A percentile compares a stretch with the other conserved stretches of the same genome.
Evolutionary conservation across 2,797 vertebrate genomes (phyloP).

Genomic region (Danio albolineatus): DNA sequence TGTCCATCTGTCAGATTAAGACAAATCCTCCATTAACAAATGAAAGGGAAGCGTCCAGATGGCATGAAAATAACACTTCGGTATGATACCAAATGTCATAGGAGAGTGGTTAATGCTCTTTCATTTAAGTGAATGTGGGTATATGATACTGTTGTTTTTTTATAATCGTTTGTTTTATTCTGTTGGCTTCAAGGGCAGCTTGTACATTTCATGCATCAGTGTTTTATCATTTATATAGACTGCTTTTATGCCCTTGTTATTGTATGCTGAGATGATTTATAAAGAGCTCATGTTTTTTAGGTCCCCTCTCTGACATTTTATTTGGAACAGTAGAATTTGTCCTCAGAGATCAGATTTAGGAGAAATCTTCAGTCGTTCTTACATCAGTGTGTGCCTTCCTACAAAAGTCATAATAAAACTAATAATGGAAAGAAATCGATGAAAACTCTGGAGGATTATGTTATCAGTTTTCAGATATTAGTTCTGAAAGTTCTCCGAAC

Average conservation of each 20-base stretch:
- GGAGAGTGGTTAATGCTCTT: constrained; percentile 35
- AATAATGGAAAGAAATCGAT: constrained; percentile 35
- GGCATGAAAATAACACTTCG: constrained; percentile 37
- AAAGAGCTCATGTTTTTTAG: not conserved
- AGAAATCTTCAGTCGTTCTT: constrained; percentile 26
- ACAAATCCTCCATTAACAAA: constrained; percentile 54
- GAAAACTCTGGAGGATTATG: constrained; percentile 29
- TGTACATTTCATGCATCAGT: not conserved
- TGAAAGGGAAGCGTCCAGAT: constrained; percentile 48
- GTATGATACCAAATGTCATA: constrained; percentile 34
- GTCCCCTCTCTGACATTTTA: constrained; percentile 1
- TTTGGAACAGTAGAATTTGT: constrained; percentile 19
- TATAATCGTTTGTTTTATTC: constrained; percentile 9
- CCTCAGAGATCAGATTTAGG: constrained; percentile 16
- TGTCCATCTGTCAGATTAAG: constrained; percentile 51
- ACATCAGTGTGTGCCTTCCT: constrained; percentile 4
- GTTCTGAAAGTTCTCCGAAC: constrained; percentile 32
- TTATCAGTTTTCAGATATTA: constrained; percentile 47
- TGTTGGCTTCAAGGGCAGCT: not conserved
- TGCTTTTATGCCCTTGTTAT: not conserved
- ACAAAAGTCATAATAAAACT: constrained; percentile 42
- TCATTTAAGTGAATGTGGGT: constrained; percentile 1
- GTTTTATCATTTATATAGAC: not conserved
- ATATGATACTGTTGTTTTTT: constrained; percentile 7
- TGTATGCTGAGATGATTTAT: not conserved